Evolutionary conservation across 2,888 invertebrate species (phyloP), one percentile per base, ranked within the genome.

Genomic region (Biston stratarius): DNA sequence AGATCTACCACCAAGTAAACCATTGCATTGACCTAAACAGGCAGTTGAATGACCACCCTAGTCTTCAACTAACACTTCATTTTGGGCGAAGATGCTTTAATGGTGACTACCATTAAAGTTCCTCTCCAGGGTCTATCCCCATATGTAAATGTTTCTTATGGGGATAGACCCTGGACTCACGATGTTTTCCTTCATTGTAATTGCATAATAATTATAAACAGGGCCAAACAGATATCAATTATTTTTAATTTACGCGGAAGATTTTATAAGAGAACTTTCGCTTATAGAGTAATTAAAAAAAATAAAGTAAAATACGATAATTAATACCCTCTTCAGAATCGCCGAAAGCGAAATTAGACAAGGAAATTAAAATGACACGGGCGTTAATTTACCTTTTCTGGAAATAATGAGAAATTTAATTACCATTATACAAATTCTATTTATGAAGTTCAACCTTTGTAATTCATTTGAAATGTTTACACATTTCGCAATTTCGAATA

Each of bases 391-490:
- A 60, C 63, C 60, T 64, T 63, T 60, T 55, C 67, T 67, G 63
- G 40, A 60, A 60, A 64, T 68, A 68, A 68, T 68, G 67, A 64
- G 67, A 51, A 64, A 64, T 68, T 60, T 64, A 68, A 68, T 68
- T 68, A 51, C 60, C 60, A 40, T 64, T 55, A 60, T 64, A 61
- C 45, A 63, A 63, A 63, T 64, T 64, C 45, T 61, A 56, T 60
- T 64, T 68, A 55, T 61, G 63, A 42, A 62, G 48, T 57, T 60
- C 63, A 66, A 66, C 55, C 56, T 62, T 66, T 51, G 56, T 63
- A 60, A 66, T 63, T 66, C 47, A 69, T 69, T 66, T 62, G 62
- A 51, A 69, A 60, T 69, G 69, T 69, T 69, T 69, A 69, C 65
- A 65, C 57, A 48, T 66, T 69, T 66, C 12, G 45, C n/a, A 47